phyloP scores from a whole-genome alignment of 2,888 invertebrate genomes.

The Limnephilus lunatus region DNA sequence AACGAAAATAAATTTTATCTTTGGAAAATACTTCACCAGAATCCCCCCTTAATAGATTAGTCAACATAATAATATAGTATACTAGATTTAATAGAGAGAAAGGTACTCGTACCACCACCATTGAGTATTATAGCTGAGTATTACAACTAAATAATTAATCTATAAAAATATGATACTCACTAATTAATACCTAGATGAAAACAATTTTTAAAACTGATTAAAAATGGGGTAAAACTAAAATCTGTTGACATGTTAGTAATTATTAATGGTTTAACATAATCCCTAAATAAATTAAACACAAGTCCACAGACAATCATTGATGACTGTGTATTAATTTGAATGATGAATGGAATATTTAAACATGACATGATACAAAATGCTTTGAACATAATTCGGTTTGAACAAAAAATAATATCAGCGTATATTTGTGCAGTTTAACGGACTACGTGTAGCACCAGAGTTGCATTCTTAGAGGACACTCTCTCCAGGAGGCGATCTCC shows the following conservation, averaged over 20 bases:
- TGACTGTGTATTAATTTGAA: too few species aligned
- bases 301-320: neutral
- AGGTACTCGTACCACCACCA: constrained; percentile 40
- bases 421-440: constrained; percentile 75
- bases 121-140: constrained; percentile 35
- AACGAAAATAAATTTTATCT: too few species aligned
- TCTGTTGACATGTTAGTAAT: neutral
- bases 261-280: neutral
- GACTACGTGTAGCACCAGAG: constrained; percentile 89
- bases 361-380: neutral
- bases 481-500: constrained; percentile 83
- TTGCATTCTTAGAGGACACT: constrained; percentile 85
- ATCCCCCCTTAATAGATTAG: neutral
- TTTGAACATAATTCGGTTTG: constrained; percentile 5
- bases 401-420: constrained; percentile 6
- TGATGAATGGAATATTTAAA: neutral
- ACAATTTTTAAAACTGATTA: neutral
- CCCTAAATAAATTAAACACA: neutral
- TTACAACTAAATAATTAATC: neutral
- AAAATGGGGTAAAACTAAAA: neutral
- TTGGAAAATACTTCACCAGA: too few species aligned
- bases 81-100: neutral
- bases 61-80: constrained; percentile 9
- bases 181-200: neutral
- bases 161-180: neutral